A percentile compares a stretch with the other conserved stretches of the same genome.
These are phyloP conservation scores for Oncorhynchus gorbuscha DNA, from an alignment of 2,113 vertebrate genomes.

Conservation along the genomic window DNA sequence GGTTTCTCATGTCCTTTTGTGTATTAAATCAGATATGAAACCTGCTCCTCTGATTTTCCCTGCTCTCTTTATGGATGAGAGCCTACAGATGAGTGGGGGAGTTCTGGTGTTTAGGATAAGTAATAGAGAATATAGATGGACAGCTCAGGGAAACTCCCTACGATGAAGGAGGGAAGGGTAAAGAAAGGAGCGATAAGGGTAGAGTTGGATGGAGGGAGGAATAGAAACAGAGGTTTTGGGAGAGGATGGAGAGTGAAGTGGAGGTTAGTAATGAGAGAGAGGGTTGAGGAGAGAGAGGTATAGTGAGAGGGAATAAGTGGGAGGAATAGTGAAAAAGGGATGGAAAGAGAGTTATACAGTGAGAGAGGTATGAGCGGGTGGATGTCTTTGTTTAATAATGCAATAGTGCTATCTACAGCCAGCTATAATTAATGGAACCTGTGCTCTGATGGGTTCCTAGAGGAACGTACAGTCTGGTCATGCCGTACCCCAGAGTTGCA, in stretches of 20 bases:
- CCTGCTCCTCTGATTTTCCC: too few species aligned
- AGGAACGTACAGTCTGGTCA: too few species aligned
- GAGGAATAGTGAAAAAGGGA: slow-evolving; percentile 5
- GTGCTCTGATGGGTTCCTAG: too few species aligned
- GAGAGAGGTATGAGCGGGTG: neutral
- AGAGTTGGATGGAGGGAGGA: neutral
- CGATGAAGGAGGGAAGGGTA: neutral
- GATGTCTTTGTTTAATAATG: slow-evolving; percentile 33
- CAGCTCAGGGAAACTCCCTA: neutral
- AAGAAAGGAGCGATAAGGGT: neutral
- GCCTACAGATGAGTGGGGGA: neutral
- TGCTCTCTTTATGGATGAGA: too few species aligned
- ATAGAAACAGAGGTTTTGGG: slow-evolving; percentile 16
- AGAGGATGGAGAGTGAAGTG: slow-evolving; percentile 28
- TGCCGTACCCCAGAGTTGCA: too few species aligned
- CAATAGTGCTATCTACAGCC: neutral
- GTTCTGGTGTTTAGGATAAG: neutral
- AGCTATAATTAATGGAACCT: too few species aligned
- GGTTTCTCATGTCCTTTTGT: too few species aligned
- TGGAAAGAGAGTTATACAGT: neutral
- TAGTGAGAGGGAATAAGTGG: too few species aligned
- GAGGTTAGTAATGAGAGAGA: slow-evolving; percentile 2
- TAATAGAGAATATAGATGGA: neutral
- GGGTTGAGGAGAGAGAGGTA: neutral
- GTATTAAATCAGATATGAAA: too few species aligned